Base-by-base conservation (phyloP, 37 sponge, comb jelly and placozoan species). In the Bolinopsis microptera region DNA sequence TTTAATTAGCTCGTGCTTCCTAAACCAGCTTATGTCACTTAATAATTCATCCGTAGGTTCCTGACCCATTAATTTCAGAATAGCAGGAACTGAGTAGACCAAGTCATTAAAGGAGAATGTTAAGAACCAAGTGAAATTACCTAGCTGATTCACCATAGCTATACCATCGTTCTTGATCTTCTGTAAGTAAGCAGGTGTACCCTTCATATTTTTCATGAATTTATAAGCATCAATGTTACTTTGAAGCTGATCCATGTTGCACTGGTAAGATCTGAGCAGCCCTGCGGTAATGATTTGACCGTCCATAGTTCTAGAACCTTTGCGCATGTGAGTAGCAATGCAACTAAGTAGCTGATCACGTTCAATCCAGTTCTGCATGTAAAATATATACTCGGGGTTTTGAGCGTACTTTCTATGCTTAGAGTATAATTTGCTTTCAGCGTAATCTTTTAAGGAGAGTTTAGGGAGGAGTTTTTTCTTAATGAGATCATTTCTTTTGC, bases 151-250 rank as follows among this genome's bases (percentile, higher is more conserved):
- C 21, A 72, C 75, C 75, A 72, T 72, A n/a, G 75, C 75, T 30
- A 72, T 30, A 28, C 31, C 75, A 21, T 72, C 75, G 18, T n/a
- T 30, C 25, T 72, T 72, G 26, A 72, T 28, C 25, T 28, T n/a
- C 25, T 72, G 75, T 28, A n/a, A 72, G 18, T 30, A 72, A 30
- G 75, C 75, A 72, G 75, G 75, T 28, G 75, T 30, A 8, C 75
- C 75, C 75, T 72, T 72, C 75, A 72, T 28, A 72, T 72, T 72
- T 28, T 72, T 72, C 75, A 72, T 72, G 75, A 72, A 72, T 28
- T 72, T 72, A n/a, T 30, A 30, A 30, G 75, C 75, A 72, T 72
- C 75, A 30, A 72, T 72, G 18, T 21, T 8, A 72, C 18, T 72
- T 28, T 28, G 26, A 8, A 72, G 18, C 31, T n/a, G 31, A 72